Evolutionary conservation across 1,140 invertebrate species (phyloP).

Genomic region (Kradibia gibbosae): DNA sequence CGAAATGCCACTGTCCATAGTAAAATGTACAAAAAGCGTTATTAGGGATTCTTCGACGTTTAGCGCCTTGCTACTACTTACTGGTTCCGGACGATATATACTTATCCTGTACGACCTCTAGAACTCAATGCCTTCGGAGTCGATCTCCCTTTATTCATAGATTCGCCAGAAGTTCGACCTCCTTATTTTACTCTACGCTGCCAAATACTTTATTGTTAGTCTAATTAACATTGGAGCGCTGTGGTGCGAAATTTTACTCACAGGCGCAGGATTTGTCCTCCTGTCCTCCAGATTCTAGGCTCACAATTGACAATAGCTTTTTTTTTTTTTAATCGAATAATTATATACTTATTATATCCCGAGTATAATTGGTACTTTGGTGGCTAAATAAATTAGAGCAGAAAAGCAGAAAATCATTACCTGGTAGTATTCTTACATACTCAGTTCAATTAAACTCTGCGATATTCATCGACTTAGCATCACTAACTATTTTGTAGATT

Average conservation of each 20-base stretch:
- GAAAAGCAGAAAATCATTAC: conserved; percentile 41
- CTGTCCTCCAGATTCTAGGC: neutral
- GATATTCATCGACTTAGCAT: neutral
- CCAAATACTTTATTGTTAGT: neutral
- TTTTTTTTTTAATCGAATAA: neutral
- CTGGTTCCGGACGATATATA: too few relatives aligned
- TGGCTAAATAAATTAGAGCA: conserved; percentile 37
- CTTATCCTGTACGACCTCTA: too few relatives aligned
- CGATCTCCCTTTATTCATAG: too few relatives aligned
- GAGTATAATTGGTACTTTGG: neutral
- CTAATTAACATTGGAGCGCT: neutral
- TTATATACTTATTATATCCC: neutral
- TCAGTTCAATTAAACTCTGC: neutral
- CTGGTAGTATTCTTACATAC: neutral
- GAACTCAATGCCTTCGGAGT: too few relatives aligned
- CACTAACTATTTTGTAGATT: conserved; percentile 5
- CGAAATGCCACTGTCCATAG: neutral
- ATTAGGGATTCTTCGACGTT: too few relatives aligned
- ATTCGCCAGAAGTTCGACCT: neutral
- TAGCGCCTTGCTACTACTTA: too few relatives aligned
- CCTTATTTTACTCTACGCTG: neutral
- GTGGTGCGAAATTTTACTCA: too few relatives aligned
- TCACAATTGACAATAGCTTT: neutral
- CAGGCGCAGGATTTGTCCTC: too few relatives aligned
- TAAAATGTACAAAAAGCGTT: too few relatives aligned